Evolutionary conservation across 2,888 invertebrate genomes (phyloP), one percentile per base, ranked within the genome.

Genomic region (Mongoloraphidia duomilia): DNA sequence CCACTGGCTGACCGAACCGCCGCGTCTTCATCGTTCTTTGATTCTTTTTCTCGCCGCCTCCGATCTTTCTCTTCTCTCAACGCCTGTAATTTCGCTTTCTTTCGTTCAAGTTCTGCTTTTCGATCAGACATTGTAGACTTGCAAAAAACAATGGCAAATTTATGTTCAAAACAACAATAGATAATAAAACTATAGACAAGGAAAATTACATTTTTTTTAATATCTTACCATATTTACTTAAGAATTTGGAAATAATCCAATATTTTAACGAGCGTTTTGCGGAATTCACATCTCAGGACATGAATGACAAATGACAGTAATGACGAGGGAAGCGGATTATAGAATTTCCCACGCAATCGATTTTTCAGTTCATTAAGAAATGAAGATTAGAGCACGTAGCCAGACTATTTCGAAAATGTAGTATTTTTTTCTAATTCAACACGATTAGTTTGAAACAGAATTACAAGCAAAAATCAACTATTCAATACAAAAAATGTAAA

Each of bases 51-150:
- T 50, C 83, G 74, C 44, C 85, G 75, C 52, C 89, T 77, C 9
- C 89, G 76, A 65, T 90, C 90, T 62, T 92, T 93, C 66, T 92
- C 91, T 58, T 92, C 91, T 2, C 91, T 75, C 49, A 93, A 75
- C 17, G 89, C 89, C 64, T 90, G 88, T 58, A 93, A 77, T 70
- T 90, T 91, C 26, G 89, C 90, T 66, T 91, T 90, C 68, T 93
- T 93, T 52, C 90, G 78, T 70, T 92, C 92, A 60, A 93, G 67
- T 70, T 93, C 92, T n/a, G 88, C 90, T 67, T 89, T 90, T 54
- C 92, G 79, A 70, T 92, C 92, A 47, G 86, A 81, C 87, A 88
- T 87, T 49, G 59, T 63, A 39, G 61, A 38, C 49, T 43, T 34
- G 43, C 12, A 42, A 49, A 35, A 49, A 40, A 26, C 3, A 26